Evolutionary conservation across 2,113 vertebrate species (phyloP).

Genomic region (Xenus cinereus): DNA sequence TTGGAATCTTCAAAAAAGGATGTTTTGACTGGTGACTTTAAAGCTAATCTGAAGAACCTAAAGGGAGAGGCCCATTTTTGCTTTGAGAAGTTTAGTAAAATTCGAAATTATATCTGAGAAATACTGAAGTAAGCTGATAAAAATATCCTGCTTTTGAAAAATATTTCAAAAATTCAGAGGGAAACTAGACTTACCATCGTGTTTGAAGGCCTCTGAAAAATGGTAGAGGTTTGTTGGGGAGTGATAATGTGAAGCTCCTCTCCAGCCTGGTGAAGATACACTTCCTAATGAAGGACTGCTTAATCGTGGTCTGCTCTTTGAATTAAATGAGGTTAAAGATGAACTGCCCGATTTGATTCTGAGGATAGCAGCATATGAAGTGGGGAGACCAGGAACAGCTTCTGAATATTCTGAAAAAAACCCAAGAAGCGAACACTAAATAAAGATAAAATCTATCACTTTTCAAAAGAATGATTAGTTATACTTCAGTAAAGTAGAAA

Average conservation of each 20-base stretch:
- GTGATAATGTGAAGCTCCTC: conserved; percentile 75
- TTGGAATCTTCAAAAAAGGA: background rate
- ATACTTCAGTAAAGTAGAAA: background rate
- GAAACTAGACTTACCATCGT: conserved; percentile 80
- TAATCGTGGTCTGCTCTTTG: conserved; percentile 78
- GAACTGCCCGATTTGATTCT: conserved; percentile 86
- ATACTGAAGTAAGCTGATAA: background rate
- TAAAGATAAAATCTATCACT: background rate
- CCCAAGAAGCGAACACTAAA: background rate
- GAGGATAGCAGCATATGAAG: conserved; percentile 86
- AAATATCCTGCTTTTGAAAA: background rate
- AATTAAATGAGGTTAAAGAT: conserved; percentile 74
- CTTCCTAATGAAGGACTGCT: conserved; percentile 66
- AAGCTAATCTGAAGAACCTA: background rate
- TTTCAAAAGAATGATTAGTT: background rate
- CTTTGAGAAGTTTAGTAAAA: background rate
- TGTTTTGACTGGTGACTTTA: background rate
- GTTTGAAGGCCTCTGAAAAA: conserved; percentile 84
- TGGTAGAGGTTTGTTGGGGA: conserved; percentile 79
- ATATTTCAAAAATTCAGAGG: background rate
- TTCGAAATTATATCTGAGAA: background rate
- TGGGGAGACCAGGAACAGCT: conserved; percentile 80
- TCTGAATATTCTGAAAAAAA: conserved; percentile 75
- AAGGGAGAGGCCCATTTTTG: background rate
- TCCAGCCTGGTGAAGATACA: conserved; percentile 77